A percentile compares a stretch with the other conserved stretches of the same genome.
phyloP scores from a whole-genome alignment of 2,113 vertebrate genomes.

The Equus przewalskii region DNA sequence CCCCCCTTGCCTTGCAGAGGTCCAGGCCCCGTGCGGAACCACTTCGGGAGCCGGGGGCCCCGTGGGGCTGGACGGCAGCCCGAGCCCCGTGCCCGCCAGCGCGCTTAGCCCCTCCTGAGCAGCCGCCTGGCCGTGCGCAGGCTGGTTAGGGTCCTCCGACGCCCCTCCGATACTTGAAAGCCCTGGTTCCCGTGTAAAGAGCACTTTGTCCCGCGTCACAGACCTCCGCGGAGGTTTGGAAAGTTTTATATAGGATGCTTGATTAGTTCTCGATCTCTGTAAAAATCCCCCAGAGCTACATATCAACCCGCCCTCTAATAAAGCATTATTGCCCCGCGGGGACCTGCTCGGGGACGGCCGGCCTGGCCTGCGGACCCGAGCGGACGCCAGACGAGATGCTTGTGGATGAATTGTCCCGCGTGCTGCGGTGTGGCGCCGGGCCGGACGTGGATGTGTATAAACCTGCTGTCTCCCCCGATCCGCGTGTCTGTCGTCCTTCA shows the following conservation, averaged over 20 bases:
- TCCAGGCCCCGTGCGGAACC: neutral
- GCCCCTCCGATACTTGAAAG: conserved; percentile 87
- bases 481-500: conserved; percentile 76
- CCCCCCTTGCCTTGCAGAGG: conserved; percentile 75
- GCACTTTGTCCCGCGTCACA: conserved; percentile 89
- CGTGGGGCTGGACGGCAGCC: neutral
- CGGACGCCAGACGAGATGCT: neutral
- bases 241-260: conserved; percentile 66
- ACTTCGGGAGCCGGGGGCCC: conserved; percentile 41
- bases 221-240: conserved; percentile 80
- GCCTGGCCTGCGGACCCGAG: neutral
- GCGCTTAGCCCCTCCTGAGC: conserved; percentile 74
- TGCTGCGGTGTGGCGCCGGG: neutral
- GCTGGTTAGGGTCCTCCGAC: conserved; percentile 73
- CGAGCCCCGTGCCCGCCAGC: neutral
- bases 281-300: conserved; percentile 56
- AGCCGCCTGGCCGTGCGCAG: conserved; percentile 73
- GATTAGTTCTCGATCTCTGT: conserved; percentile 54
- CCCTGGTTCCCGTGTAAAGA: conserved; percentile 88
- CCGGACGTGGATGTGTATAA: conserved; percentile 82
- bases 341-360: conserved; percentile 75
- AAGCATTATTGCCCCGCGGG: conserved; percentile 88
- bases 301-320: conserved; percentile 87
- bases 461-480: conserved; percentile 62
- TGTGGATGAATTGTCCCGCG: conserved; percentile 66